phyloP scores from a whole-genome alignment of 1,140 invertebrate genomes.

The Luehdorfia chinensis region DNA sequence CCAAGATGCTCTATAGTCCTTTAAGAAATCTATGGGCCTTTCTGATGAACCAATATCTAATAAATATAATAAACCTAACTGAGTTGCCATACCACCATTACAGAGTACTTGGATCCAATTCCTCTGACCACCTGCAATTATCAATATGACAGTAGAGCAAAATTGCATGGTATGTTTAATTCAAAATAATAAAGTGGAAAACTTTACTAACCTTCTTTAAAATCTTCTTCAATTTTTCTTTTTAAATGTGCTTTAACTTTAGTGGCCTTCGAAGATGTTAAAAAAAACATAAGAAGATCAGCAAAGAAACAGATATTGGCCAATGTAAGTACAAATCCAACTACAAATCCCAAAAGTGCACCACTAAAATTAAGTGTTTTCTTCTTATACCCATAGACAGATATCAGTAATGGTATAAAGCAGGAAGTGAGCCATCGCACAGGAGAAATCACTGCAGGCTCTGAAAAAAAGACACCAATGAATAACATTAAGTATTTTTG shows the following conservation, averaged over 20 bases:
- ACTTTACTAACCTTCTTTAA: slow-evolving; percentile 82
- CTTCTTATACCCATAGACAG: slow-evolving; percentile 81
- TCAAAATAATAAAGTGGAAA: too few species aligned
- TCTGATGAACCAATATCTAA: slow-evolving; percentile 89
- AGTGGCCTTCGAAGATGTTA: slow-evolving; percentile 89
- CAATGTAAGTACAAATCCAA: slow-evolving; percentile 89
- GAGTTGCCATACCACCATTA: slow-evolving; percentile 91
- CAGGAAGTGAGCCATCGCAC: slow-evolving; percentile 85
- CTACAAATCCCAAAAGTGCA: slow-evolving; percentile 83
- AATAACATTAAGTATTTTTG: not conserved
- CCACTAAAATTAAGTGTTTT: slow-evolving; percentile 84
- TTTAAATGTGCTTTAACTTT: slow-evolving; percentile 86
- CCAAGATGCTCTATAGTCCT: slow-evolving; percentile 89
- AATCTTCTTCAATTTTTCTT: slow-evolving; percentile 85
- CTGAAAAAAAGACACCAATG: slow-evolving; percentile 65
- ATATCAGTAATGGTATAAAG: slow-evolving; percentile 82
- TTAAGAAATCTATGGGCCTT: slow-evolving; percentile 86
- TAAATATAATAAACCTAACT: slow-evolving; percentile 88
- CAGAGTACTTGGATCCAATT: slow-evolving; percentile 95
- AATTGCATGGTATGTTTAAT: too few species aligned
- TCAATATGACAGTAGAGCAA: too few species aligned
- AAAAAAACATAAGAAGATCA: slow-evolving; percentile 87
- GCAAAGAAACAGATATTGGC: slow-evolving; percentile 88
- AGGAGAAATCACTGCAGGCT: slow-evolving; percentile 81
- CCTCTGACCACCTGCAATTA: slow-evolving; percentile 86